A percentile compares a stretch with the other conserved stretches of the same genome.
These are phyloP conservation scores for Empidonax traillii DNA, from an alignment of 2,113 vertebrate genomes.

Conservation along the genomic window DNA sequence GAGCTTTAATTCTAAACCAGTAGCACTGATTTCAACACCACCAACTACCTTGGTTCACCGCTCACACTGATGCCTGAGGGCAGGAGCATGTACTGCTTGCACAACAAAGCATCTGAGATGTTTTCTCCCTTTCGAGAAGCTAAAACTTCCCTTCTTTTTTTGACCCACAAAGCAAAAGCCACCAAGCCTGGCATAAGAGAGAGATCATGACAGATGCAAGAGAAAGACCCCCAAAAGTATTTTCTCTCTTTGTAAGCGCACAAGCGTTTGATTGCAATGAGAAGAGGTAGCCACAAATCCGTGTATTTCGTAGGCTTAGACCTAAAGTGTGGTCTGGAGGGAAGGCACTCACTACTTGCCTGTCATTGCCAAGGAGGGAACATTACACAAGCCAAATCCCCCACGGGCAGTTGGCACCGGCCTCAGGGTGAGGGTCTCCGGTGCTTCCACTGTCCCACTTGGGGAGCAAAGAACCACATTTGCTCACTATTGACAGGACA, in stretches of 20 bases:
- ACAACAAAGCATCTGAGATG: background rate
- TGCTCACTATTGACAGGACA: background rate
- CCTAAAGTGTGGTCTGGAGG: background rate
- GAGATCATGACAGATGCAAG: background rate
- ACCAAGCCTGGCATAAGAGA: background rate
- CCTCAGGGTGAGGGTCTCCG: background rate
- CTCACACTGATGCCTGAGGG: background rate
- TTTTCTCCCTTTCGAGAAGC: background rate
- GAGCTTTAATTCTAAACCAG: background rate
- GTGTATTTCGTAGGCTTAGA: rapidly evolving
- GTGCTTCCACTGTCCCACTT: background rate
- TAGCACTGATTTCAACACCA: background rate
- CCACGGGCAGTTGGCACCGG: background rate
- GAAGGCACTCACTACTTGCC: background rate
- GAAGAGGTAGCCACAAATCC: rapidly evolving
- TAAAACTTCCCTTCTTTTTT: background rate
- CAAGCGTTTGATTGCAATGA: background rate
- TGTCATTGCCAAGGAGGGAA: rapidly evolving
- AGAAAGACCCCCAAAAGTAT: background rate
- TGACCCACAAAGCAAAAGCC: background rate
- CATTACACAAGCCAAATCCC: background rate
- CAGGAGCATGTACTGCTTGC: background rate
- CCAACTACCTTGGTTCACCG: background rate
- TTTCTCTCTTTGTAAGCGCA: background rate
- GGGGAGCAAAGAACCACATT: rapidly evolving